Conservation (phyloP, 1,140 invertebrate species). For the Zaprionus africanus region DNA sequence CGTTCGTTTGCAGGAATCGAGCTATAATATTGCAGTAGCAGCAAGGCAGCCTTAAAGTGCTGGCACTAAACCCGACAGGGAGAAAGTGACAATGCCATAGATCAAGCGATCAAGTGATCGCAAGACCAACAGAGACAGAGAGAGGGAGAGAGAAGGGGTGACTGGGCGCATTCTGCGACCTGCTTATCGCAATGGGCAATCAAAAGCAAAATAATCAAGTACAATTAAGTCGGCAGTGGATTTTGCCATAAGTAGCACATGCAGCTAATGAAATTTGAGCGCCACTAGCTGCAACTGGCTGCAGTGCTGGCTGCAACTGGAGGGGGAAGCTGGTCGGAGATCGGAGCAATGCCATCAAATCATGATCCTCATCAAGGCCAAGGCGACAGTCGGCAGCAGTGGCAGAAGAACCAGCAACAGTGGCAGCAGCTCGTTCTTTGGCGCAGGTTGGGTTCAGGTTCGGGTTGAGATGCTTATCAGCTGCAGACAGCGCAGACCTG, state of each 20-base stretch:
- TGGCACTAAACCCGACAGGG: background rate
- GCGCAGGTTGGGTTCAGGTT: slow-evolving; percentile 20
- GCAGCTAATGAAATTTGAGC: slow-evolving; percentile 73
- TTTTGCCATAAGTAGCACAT: slow-evolving; percentile 66
- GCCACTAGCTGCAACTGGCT: slow-evolving; percentile 23
- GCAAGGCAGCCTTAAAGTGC: background rate
- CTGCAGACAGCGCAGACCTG: slow-evolving; percentile 46
- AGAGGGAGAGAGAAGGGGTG: background rate
- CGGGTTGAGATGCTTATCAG: slow-evolving; percentile 74
- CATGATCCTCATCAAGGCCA: slow-evolving; percentile 63
- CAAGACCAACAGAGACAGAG: background rate
- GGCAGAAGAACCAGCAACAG: slow-evolving; percentile 39
- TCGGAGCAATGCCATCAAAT: slow-evolving; percentile 52
- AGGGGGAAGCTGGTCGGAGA: background rate
- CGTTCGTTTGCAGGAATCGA: background rate
- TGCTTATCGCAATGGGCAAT: slow-evolving; percentile 40
- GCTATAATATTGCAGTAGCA: background rate
- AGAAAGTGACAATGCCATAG: slow-evolving; percentile 14
- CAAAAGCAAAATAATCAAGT: slow-evolving; percentile 45
- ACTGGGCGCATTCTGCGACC: slow-evolving; percentile 8
- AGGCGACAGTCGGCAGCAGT: slow-evolving; percentile 50
- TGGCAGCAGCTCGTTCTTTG: slow-evolving; percentile 30
- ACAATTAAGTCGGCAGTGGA: slow-evolving; percentile 36
- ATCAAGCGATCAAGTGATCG: background rate
- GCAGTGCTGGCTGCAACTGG: background rate